phyloP scores from a whole-genome alignment of 2,888 invertebrate species.

The Brachynemurus nebulosus region DNA sequence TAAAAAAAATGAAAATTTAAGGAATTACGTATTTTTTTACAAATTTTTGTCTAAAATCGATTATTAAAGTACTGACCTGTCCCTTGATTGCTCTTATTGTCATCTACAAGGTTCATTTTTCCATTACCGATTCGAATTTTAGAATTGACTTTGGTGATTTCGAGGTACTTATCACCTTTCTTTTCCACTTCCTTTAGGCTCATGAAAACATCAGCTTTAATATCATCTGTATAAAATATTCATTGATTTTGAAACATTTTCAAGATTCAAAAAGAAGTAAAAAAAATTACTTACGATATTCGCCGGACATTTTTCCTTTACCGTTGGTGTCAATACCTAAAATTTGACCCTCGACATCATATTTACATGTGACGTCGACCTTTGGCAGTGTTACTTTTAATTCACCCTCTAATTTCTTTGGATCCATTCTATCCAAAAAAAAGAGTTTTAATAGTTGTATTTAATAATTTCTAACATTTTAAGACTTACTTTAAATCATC shows the following conservation, averaged over 20 bases:
- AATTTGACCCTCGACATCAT: conserved; percentile 37
- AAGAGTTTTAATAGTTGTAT: conserved; percentile 6
- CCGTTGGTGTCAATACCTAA: conserved; percentile 36
- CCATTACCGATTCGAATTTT: conserved; percentile 49
- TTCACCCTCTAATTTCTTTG: conserved; percentile 31
- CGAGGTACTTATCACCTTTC: conserved; percentile 45
- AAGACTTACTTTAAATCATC: conserved; percentile 47
- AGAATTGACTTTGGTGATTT: conserved; percentile 42
- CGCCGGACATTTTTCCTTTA: conserved; percentile 37
- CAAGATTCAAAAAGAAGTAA: too few species aligned
- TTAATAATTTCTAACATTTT: conserved; percentile 2
- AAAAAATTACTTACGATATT: conserved; percentile 35
- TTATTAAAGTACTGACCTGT: conserved; percentile 33
- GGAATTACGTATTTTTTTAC: too few species aligned
- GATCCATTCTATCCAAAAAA: conserved; percentile 28
- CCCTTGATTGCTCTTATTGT: conserved; percentile 39
- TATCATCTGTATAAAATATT: conserved; percentile 34
- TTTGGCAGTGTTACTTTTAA: conserved; percentile 33
- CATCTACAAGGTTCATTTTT: conserved; percentile 39
- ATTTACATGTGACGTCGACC: conserved; percentile 35
- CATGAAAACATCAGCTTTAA: conserved; percentile 46
- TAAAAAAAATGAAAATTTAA: neutral
- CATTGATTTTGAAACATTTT: neutral
- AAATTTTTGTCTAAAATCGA: neutral
- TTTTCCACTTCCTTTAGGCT: conserved; percentile 41